Conservation (phyloP, 2,797 vertebrate genomes). For the Podarcis siculus region DNA sequence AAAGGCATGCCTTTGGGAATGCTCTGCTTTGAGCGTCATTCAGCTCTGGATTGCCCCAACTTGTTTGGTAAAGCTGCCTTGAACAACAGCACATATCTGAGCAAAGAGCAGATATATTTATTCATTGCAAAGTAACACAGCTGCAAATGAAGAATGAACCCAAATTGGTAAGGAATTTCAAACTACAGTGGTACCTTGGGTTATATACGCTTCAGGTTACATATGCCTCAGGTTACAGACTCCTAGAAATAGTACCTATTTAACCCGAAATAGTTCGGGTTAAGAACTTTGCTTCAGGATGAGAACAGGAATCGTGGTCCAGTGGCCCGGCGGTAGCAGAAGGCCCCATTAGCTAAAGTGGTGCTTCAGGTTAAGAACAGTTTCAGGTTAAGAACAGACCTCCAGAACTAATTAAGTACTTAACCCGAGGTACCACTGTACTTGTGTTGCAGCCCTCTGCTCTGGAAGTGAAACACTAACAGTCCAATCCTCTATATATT, state of each 20-base stretch:
- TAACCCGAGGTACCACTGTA: neutral
- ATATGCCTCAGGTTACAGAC: too few species aligned
- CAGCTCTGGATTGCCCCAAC: conserved; percentile 55
- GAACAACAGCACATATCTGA: conserved; percentile 22
- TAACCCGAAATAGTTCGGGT: too few species aligned
- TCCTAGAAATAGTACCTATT: too few species aligned
- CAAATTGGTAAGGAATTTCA: neutral
- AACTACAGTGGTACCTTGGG: neutral
- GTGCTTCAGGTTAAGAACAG: too few species aligned
- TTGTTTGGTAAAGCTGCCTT: conserved; percentile 42
- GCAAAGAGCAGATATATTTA: neutral
- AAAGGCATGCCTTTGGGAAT: conserved; percentile 57
- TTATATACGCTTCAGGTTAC: too few species aligned
- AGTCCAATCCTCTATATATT: neutral
- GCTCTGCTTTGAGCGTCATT: conserved; percentile 44
- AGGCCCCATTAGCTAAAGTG: too few species aligned
- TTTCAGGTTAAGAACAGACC: too few species aligned
- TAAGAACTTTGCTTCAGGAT: too few species aligned
- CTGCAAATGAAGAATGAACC: neutral
- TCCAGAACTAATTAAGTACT: too few species aligned
- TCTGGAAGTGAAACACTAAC: neutral
- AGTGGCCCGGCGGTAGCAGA: rapidly evolving
- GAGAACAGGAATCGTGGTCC: too few species aligned
- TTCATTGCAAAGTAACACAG: neutral
- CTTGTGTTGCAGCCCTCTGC: neutral